Conservation (phyloP, 1,140 invertebrate species). For the Bilobella aurantiaca region DNA sequence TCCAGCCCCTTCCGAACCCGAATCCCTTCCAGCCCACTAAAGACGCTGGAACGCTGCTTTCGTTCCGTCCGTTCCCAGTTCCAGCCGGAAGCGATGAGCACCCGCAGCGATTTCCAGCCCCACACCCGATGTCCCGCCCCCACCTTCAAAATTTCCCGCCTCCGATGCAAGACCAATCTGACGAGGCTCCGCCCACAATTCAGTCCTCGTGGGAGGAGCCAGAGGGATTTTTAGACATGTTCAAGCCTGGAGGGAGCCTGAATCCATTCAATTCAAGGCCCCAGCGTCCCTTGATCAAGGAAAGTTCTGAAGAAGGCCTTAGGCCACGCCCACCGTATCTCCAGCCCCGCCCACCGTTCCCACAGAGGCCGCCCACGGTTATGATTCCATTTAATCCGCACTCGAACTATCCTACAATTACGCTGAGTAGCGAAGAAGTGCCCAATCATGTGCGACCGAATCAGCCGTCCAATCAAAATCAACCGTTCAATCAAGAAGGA, state of each 20-base stretch:
- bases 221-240: neutral
- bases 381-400: neutral
- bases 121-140: neutral
- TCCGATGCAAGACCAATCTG: neutral
- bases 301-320: neutral
- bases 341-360: too few relatives aligned
- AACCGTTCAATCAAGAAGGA: neutral
- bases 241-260: neutral
- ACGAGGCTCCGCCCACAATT: neutral
- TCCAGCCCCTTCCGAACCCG: too few relatives aligned
- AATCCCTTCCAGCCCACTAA: too few relatives aligned
- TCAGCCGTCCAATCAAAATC: neutral
- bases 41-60: too few relatives aligned
- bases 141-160: neutral
- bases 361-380: too few relatives aligned
- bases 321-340: too few relatives aligned
- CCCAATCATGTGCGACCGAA: conserved; percentile 1
- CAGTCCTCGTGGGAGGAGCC: conserved; percentile 1
- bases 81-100: too few relatives aligned
- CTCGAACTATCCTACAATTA: neutral
- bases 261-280: neutral
- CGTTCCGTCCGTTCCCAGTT: too few relatives aligned
- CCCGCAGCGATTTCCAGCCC: too few relatives aligned
- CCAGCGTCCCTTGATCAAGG: neutral
- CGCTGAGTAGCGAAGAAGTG: conserved; percentile 1